Percentiles rank a stretch among this genome's conserved stretches.
These are phyloP conservation scores for Notocelia uddmanniana DNA, from an alignment of 2,888 invertebrate species.

Conservation along the genomic window DNA sequence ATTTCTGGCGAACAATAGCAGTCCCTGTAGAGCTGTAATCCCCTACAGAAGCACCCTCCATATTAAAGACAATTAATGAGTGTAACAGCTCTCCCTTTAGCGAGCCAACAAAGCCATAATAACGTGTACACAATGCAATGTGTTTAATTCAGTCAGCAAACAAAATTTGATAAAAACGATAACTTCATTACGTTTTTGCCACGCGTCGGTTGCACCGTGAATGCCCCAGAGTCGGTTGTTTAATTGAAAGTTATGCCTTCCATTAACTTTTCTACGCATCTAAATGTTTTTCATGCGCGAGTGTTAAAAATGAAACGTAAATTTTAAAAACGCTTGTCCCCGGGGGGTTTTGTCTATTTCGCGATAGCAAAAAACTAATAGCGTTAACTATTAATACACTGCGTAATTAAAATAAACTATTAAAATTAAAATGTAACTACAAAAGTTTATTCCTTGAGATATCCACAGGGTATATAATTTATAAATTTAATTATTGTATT, in stretches of 20 bases:
- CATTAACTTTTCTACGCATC: conserved; percentile 3
- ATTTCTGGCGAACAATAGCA: conserved; percentile 76
- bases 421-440: too few relatives aligned
- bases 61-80: conserved; percentile 81
- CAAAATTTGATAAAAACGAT: conserved; percentile 51
- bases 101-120: conserved; percentile 75
- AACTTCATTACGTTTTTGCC: conserved; percentile 41
- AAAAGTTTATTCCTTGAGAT: too few relatives aligned
- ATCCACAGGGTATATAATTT: too few relatives aligned
- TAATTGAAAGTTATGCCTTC: conserved; percentile 39
- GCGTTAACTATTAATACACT: too few relatives aligned
- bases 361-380: neutral
- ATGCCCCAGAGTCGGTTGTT: conserved; percentile 6
- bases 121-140: conserved; percentile 74
- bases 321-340: neutral
- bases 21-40: conserved; percentile 68
- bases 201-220: conserved; percentile 29
- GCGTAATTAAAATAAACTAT: too few relatives aligned
- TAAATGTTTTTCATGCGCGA: conserved; percentile 8
- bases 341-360: neutral
- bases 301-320: neutral
- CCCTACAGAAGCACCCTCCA: conserved; percentile 66
- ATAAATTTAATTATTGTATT: too few relatives aligned
- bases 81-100: conserved; percentile 77
- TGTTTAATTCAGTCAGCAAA: conserved; percentile 73